Evolutionary conservation across 2,888 invertebrate species (phyloP), one percentile per base, ranked within the genome.

Genomic region (Orthosia gracilis): DNA sequence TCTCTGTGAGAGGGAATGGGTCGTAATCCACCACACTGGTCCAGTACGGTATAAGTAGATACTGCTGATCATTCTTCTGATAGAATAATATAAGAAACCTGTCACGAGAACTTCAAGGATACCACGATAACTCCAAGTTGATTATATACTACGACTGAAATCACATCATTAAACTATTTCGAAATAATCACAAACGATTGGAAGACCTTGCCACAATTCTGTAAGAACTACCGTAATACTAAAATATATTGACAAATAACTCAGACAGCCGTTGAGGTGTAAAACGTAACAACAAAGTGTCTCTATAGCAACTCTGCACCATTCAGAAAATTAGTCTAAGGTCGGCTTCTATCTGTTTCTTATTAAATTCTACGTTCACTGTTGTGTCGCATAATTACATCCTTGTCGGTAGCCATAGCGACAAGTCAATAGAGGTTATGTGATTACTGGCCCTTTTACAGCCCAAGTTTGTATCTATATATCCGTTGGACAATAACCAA

Each of bases 321-420:
- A 72, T 83, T 80, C 65, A 69, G 23, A 23, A 21, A 78, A 78
- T 74, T 80, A 76, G 76, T 84, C 82, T 85, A 83, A 83, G 84
- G 82, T 58, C 81, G 67, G 57, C 78, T 69, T 80, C 84, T 85
- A 82, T 72, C 31, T 58, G 57, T 57, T 87, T 84, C 80, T 85
- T 86, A 89, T 88, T 87, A 85, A 88, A 85, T 85, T 83, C 63
- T 79, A 87, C 89, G 83, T 89, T 91, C 91, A 89, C 89, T 88
- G 78, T 77, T 77, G 89, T 87, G 84, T 90, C 89, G 89, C 88
- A 90, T 92, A 91, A 92, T 91, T 83, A 89, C 87, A 92, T 92
- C 90, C 90, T 91, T 88, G 88, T 89, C 57, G 31, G 71, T 71
- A 67, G 23, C 45, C 31, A 49, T 45, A 75, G 71, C 61, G 73